Base-by-base conservation (phyloP, 1,140 invertebrate genomes). In the Nixonia krombeini region DNA sequence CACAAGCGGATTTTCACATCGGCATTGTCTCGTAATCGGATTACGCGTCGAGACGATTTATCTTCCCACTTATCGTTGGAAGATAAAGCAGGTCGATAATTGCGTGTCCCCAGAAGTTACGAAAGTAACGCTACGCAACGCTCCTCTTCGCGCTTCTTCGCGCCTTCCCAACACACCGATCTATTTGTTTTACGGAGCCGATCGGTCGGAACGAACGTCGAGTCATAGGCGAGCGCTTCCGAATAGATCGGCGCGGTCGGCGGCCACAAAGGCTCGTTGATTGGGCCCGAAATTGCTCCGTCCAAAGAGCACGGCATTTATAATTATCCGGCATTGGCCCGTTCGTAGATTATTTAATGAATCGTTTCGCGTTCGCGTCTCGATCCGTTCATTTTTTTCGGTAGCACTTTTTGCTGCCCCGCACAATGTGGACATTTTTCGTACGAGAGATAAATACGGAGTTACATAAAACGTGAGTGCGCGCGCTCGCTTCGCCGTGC, bases 401-500 rank as follows among this genome's bases (percentile, higher is more conserved):
- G 66, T 69, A 69, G 66, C 66, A 21, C 21, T 69, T 69, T 69
- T 69, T 69, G 66, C 66, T 69, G 63, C 66, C 58, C 42, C 53
- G 47, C 21, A 69, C 58, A 62, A 62, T 69, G 50, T 44, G 18
- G 52, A 46, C 35, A 44, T 62, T 57, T 62, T 38, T 29, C 28
- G n/a, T 2, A 29, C 28, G n/a, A 29, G 9, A 9, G 31, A 44
- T 62, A 69, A 62, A 69, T 58, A 53, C 50, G n/a, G 57, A 69
- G 52, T 63, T 55, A 58, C 65, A 69, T 35, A 69, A 62, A 69
- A 50, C 58, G 47, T 17, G 44, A 41, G 3, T 7, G 15, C 7
- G 35, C 16, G 16, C 35, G 45, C 41, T 53, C 35, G 46, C 6
- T 47, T 21, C 57, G 46, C 52, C 31, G 51, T n/a, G n/a, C n/a